Evolutionary conservation across 2,113 vertebrate genomes (phyloP).

Genomic region (Pantherophis guttatus): DNA sequence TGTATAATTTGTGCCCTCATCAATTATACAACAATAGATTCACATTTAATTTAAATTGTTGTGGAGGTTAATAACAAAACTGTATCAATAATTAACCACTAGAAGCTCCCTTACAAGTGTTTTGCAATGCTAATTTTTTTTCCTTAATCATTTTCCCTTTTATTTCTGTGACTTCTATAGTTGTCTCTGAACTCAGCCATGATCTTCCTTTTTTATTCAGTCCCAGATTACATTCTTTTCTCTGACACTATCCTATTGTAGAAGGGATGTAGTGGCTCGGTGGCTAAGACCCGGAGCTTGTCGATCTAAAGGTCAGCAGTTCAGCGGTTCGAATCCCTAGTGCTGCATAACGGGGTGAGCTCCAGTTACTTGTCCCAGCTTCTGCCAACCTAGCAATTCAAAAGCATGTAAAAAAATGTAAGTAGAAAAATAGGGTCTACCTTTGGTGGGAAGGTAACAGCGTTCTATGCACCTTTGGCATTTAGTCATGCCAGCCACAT

Average conservation of each 20-base stretch:
- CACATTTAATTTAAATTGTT: background rate
- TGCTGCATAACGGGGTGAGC: too few relatives aligned
- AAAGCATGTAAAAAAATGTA: too few relatives aligned
- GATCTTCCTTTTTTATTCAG: background rate
- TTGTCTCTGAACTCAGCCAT: background rate
- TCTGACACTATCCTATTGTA: background rate
- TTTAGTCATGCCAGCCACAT: too few relatives aligned
- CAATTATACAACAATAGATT: conserved; percentile 39
- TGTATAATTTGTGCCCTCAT: conserved; percentile 48
- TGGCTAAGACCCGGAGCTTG: too few relatives aligned
- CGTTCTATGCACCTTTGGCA: too few relatives aligned
- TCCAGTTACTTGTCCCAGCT: too few relatives aligned
- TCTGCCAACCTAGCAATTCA: too few relatives aligned
- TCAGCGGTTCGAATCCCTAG: too few relatives aligned
- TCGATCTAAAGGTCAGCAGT: too few relatives aligned
- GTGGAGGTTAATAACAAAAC: background rate
- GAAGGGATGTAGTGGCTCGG: too few relatives aligned
- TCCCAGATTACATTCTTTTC: background rate
- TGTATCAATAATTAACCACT: background rate
- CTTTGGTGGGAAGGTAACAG: too few relatives aligned
- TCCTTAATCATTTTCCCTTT: background rate
- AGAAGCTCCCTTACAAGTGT: background rate
- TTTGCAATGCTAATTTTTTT: background rate
- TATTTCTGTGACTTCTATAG: background rate
- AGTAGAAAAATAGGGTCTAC: too few relatives aligned